A percentile compares a stretch with the other conserved stretches of the same genome.
Evolutionary conservation across 2,888 invertebrate species (phyloP).

Genomic region (Oithona nana): DNA sequence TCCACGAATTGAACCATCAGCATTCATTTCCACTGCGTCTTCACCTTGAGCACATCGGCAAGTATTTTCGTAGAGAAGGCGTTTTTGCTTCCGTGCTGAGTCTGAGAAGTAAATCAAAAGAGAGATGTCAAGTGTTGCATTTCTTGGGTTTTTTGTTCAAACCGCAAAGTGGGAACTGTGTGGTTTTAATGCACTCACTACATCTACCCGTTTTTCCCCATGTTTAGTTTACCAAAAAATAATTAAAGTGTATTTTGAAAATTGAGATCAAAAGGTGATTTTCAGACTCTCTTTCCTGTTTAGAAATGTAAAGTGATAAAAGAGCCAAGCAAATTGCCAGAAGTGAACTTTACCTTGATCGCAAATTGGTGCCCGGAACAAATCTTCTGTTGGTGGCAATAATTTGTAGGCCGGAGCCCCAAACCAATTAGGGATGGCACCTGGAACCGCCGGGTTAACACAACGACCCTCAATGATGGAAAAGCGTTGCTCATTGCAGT

Average conservation of each 20-base stretch:
- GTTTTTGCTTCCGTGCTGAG: neutral
- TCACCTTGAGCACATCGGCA: constrained; percentile 8
- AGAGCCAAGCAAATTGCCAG: no score
- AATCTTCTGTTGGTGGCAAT: neutral
- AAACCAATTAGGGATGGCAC: constrained; percentile 16
- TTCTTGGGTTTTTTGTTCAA: no score
- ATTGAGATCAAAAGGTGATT: no score
- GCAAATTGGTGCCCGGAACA: constrained; percentile 10
- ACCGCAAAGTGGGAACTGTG: no score
- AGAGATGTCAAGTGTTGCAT: no score
- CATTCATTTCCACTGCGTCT: neutral
- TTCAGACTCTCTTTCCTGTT: no score
- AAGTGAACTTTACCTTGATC: neutral
- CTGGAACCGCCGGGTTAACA: constrained; percentile 1
- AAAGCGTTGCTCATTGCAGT: constrained; percentile 10
- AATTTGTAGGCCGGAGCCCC: constrained; percentile 11
- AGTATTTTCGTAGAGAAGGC: constrained; percentile 4
- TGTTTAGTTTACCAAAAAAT: no score
- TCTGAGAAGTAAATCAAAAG: neutral
- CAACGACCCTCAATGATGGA: constrained; percentile 5
- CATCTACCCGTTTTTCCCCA: no score
- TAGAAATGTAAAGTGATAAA: no score
- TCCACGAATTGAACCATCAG: neutral
- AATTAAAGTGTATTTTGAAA: no score
- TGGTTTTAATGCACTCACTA: no score